These are phyloP conservation scores for Dinomys branickii DNA, from an alignment of 2,113 vertebrate genomes.

Conservation along the genomic window DNA sequence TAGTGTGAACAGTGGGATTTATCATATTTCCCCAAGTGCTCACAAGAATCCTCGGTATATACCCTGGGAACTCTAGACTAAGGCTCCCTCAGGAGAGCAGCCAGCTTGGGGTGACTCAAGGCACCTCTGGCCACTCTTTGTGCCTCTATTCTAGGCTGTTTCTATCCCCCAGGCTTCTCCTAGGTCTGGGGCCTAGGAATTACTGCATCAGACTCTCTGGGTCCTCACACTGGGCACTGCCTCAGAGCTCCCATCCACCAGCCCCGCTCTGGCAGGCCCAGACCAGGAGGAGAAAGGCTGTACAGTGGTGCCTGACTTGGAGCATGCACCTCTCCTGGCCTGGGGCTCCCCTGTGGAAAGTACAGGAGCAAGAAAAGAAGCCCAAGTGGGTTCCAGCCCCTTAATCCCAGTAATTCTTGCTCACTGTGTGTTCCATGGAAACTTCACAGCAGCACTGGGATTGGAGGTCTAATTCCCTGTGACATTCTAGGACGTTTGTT, in stretches of 20 bases:
- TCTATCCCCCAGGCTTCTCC: neutral
- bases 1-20: neutral
- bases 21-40: neutral
- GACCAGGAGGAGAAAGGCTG: neutral
- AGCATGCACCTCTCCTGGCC: accelerated
- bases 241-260: neutral
- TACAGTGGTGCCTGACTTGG: neutral
- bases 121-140: no score
- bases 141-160: no score
- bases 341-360: neutral
- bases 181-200: neutral
- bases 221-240: neutral
- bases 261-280: neutral
- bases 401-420: neutral
- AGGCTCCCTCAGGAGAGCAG: accelerated
- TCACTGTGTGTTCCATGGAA: neutral
- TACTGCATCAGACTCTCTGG: accelerated
- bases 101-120: neutral
- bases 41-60: accelerated
- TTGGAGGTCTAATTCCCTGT: neutral
- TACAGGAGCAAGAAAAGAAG: neutral
- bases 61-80: neutral
- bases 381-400: neutral
- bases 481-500: neutral
- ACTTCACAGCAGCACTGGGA: neutral